These are phyloP conservation scores for Sebastolobus altivelis DNA, from an alignment of 2,797 vertebrate species.

Conservation along the genomic window DNA sequence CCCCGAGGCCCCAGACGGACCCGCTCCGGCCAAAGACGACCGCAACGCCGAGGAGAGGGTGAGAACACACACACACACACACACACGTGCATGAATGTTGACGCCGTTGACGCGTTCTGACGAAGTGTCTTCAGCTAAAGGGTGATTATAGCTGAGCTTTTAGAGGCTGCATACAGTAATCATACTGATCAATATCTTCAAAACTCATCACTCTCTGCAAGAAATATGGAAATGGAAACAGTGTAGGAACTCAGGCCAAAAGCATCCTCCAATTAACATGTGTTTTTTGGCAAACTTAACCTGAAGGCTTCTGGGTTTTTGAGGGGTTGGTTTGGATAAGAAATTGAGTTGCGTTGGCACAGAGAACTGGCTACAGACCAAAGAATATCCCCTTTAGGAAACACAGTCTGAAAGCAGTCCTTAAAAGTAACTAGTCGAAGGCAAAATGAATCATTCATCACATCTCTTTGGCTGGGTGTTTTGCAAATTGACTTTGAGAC, in stretches of 20 bases:
- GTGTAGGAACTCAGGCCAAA: neutral
- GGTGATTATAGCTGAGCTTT: neutral
- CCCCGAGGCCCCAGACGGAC: conserved; percentile 89
- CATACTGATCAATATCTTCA: neutral
- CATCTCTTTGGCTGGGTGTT: neutral
- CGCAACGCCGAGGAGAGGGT: conserved; percentile 92
- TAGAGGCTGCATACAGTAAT: neutral
- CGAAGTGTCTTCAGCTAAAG: neutral
- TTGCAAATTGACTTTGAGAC: neutral
- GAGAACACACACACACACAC: conserved; percentile 68
- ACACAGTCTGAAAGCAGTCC: neutral
- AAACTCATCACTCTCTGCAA: neutral
- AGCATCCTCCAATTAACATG: neutral
- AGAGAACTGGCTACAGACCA: neutral
- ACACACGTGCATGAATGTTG: neutral
- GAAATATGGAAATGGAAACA: neutral
- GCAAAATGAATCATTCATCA: conserved; percentile 3
- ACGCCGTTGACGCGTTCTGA: neutral
- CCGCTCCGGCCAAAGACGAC: conserved; percentile 86
- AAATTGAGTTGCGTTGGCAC: conserved; percentile 14
- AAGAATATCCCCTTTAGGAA: neutral
- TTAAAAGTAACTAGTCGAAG: neutral
- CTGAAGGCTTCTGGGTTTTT: neutral
- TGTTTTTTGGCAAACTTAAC: conserved; percentile 27
- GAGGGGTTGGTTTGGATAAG: conserved; percentile 3